Base-by-base conservation (phyloP, 2,113 vertebrate species). In the Rhea americana region DNA sequence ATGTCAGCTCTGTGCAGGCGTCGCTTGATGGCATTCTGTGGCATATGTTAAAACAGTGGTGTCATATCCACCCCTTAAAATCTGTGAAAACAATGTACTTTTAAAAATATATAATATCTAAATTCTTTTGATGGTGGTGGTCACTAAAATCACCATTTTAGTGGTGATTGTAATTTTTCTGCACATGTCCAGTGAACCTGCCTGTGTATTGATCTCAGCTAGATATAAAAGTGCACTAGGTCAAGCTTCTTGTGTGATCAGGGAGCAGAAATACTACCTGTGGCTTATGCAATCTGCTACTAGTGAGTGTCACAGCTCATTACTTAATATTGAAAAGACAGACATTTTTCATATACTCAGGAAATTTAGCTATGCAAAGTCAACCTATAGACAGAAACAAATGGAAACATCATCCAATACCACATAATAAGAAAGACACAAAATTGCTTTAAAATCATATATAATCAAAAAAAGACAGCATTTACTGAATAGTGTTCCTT, bases 1-100 rank as follows among this genome's bases (percentile, higher is more conserved):
- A 48, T 0, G 0, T 25, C 50, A 62, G 22, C 7, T 67, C 28
- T 56, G 47, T 75, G 51, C 26, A 63, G 21, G 24, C 26, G 8
- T 56, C 77, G 55, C 41, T 90, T 48, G 19, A 32, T 63, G 21
- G 14, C 20, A 67, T 72, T 19, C 22, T 28, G 20, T 17, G 35
- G 25, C 11, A 37, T 1, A 0, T 28, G 37, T 51, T 48, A 77
- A 85, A 84, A 79, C 14, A 74, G 19, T 1, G 1, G 16, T 61
- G 55, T 11, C 26, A 50, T 10, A 37, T 6, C 12, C 21, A 63
- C 81, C 30, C 25, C 77, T 63, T 88, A 41, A 93, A 73, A 80
- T 17, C 25, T 2, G 4, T 30, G 28, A 11, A 68, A 51, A 13
- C 1, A 67, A 7, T 20, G 8, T 24, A 0, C 45, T 16, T 58